phyloP scores from a whole-genome alignment of 2,113 vertebrate genomes.

The Phoenicopterus ruber region DNA sequence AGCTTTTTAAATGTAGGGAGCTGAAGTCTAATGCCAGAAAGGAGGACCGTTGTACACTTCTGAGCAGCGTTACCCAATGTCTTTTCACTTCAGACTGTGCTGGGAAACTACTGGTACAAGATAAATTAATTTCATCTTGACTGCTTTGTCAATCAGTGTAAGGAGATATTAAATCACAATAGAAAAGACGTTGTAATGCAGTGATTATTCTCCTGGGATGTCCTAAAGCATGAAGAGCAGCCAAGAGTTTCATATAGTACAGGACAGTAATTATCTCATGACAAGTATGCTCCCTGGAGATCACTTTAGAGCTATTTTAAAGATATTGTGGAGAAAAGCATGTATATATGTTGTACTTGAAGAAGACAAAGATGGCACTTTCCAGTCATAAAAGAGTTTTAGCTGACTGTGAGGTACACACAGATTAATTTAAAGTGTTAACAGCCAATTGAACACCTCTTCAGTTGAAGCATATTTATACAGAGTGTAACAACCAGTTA shows the following conservation, averaged over 20 bases:
- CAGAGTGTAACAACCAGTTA: background rate
- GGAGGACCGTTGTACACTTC: background rate
- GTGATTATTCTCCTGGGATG: conserved; percentile 26
- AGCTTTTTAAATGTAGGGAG: background rate
- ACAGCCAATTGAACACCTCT: conserved; percentile 13
- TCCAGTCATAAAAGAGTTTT: background rate
- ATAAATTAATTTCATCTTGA: background rate
- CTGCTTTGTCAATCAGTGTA: conserved; percentile 26
- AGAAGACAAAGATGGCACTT: conserved; percentile 6
- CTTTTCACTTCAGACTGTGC: background rate
- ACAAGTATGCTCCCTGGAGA: background rate
- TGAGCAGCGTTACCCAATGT: background rate
- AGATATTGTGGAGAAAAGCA: background rate
- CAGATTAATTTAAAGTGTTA: conserved; percentile 26
- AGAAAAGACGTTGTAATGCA: background rate
- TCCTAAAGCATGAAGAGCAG: conserved; percentile 5
- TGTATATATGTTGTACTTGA: background rate
- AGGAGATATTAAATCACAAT: conserved; percentile 18
- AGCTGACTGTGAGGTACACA: background rate
- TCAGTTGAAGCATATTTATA: background rate
- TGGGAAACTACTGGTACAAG: background rate
- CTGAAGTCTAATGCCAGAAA: background rate
- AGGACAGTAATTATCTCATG: conserved; percentile 37
- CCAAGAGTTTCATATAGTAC: conserved; percentile 29
- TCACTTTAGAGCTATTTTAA: background rate